These are phyloP conservation scores for Microplitis mediator DNA, from an alignment of 1,140 invertebrate species.

Conservation along the genomic window DNA sequence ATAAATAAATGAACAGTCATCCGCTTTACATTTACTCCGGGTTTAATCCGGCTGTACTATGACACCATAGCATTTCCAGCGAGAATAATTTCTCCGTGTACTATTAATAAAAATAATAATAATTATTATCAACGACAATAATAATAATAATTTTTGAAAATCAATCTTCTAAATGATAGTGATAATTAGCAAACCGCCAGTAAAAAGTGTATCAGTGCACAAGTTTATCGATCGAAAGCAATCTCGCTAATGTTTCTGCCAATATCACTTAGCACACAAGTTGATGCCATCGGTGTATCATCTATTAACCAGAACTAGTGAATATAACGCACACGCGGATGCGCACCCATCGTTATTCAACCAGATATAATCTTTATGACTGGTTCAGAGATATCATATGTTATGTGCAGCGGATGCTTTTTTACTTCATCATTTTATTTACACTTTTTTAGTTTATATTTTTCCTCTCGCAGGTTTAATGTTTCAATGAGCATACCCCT, in stretches of 20 bases:
- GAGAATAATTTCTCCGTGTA: too few relatives aligned
- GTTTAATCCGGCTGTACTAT: too few relatives aligned
- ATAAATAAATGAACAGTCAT: too few relatives aligned
- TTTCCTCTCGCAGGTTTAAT: neutral
- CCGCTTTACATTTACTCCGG: too few relatives aligned
- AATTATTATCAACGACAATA: too few relatives aligned
- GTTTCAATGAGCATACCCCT: neutral
- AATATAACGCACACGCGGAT: too few relatives aligned
- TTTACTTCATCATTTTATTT: neutral
- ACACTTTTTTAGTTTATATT: neutral
- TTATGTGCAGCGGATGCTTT: neutral
- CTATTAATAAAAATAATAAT: too few relatives aligned
- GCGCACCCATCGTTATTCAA: too few relatives aligned
- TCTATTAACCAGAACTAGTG: neutral
- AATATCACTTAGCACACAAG: slow-evolving; percentile 20
- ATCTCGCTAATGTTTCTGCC: slow-evolving; percentile 23
- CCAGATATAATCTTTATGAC: too few relatives aligned
- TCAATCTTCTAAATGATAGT: too few relatives aligned
- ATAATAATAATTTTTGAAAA: too few relatives aligned
- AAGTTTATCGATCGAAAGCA: slow-evolving; percentile 20
- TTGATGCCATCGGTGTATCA: neutral
- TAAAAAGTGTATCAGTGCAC: neutral
- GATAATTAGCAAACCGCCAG: neutral
- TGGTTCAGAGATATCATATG: neutral
- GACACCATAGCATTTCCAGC: too few relatives aligned